These are phyloP conservation scores for Myotis daubentonii DNA, from an alignment of 2,797 vertebrate genomes.

Conservation along the genomic window DNA sequence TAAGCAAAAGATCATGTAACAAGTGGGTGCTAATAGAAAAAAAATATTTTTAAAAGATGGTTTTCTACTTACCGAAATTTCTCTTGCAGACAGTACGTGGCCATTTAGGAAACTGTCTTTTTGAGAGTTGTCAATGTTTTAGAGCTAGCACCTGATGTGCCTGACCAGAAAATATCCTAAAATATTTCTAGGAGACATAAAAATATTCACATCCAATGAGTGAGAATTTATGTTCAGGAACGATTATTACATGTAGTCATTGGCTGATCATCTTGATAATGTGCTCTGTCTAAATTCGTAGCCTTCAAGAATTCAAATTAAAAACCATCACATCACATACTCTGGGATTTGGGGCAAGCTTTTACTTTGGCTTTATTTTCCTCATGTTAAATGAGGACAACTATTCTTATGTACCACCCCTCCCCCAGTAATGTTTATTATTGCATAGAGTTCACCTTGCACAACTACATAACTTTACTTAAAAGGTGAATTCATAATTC, in stretches of 20 bases:
- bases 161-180: neutral
- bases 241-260: neutral
- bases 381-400: neutral
- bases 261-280: neutral
- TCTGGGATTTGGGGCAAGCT: neutral
- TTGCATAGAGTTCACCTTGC: conserved; percentile 7
- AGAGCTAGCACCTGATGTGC: neutral
- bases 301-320: neutral
- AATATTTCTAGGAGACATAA: neutral
- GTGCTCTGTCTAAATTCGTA: neutral
- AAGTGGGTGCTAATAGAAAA: conserved; percentile 12
- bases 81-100: neutral
- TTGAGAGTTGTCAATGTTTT: neutral
- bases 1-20: neutral
- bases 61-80: conserved; percentile 30
- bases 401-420: neutral
- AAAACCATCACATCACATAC: neutral
- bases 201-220: neutral
- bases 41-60: conserved; percentile 22
- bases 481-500: conserved; percentile 44
- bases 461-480: conserved; percentile 23
- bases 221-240: neutral
- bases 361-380: neutral
- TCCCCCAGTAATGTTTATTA: neutral
- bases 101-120: neutral